Evolutionary conservation across 1,140 invertebrate genomes (phyloP), one percentile per base, ranked within the genome.

Genomic region (Orius insidiosus): DNA sequence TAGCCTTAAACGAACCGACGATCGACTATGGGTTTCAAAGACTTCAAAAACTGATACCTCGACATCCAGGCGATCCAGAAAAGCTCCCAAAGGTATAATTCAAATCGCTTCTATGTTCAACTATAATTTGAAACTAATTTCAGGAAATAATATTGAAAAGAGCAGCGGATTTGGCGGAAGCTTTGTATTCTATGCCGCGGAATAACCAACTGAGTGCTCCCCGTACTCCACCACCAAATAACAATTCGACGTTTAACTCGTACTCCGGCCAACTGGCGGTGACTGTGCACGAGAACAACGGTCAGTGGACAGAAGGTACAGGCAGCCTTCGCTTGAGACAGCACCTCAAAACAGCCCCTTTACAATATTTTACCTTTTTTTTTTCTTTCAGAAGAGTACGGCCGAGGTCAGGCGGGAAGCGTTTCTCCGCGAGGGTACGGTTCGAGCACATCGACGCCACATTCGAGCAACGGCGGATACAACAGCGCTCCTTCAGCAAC

Each of bases 11-110:
- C 61, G 95, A 98, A 68, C 95, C 95, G 10, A 97, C 89, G 55
- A 98, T 99, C 67, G 96, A 98, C 70, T 98, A 96, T 62, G 94
- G 94, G 15, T 99, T 99, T 63, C 92, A 98, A 67, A 75, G 95
- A 59, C 74, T 99, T 55, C 90, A 96, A 65, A 98, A 98, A 66
- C 73, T 98, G 2, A 89, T 99, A 60, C 95, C 95, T 7, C 72
- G 95, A 49, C 94, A 98, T 75, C 92, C 93, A 0, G 94, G 94
- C 1, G 96, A 99, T 65, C 95, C 94, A 1, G 94, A 98, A 61
- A 90, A 95, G 61, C 68, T 99, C 58, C 89, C 95, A 35, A 98
- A 97, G 73, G 81, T 85, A 67, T 56, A n/a, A n/a, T n/a, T n/a
- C n/a, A n/a, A 33, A 39, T 43, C 9, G 14, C n/a, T 34, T 16